These are phyloP conservation scores for Orientallactaga sibirica DNA, from an alignment of 2,797 vertebrate species.

Conservation along the genomic window DNA sequence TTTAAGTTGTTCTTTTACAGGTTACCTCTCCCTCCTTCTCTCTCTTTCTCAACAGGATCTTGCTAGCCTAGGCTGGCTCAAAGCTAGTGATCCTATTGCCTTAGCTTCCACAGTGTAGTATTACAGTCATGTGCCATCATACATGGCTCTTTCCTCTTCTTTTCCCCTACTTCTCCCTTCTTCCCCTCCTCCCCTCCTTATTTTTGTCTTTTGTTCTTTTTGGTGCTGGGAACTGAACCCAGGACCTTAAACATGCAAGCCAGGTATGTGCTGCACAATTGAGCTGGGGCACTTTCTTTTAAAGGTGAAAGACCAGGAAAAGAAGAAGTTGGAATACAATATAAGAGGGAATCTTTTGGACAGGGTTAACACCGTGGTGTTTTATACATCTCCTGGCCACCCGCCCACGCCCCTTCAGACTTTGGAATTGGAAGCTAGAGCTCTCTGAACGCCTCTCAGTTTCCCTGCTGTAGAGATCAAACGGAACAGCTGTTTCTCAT, in stretches of 20 bases:
- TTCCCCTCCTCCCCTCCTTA: no score
- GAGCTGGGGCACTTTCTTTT: not conserved
- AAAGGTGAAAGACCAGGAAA: not conserved
- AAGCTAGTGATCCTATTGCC: no score
- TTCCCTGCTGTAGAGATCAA: not conserved
- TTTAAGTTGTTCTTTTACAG: no score
- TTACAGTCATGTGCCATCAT: no score
- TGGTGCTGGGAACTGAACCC: not conserved
- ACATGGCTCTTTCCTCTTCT: no score
- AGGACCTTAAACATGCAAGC: no score
- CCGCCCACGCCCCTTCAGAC: not conserved
- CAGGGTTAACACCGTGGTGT: not conserved
- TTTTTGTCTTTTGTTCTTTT: no score
- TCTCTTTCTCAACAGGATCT: no score
- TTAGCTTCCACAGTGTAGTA: no score
- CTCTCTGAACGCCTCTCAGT: not conserved
- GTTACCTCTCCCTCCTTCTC: no score
- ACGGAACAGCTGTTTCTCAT: conserved; percentile 22
- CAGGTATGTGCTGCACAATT: not conserved
- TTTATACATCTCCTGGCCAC: not conserved
- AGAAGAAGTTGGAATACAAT: not conserved
- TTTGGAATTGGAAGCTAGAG: not conserved
- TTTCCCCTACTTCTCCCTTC: no score
- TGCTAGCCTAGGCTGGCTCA: no score
- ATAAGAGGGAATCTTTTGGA: not conserved